These are phyloP conservation scores for Andrena flavipes DNA, from an alignment of 2,888 invertebrate genomes.

Conservation along the genomic window DNA sequence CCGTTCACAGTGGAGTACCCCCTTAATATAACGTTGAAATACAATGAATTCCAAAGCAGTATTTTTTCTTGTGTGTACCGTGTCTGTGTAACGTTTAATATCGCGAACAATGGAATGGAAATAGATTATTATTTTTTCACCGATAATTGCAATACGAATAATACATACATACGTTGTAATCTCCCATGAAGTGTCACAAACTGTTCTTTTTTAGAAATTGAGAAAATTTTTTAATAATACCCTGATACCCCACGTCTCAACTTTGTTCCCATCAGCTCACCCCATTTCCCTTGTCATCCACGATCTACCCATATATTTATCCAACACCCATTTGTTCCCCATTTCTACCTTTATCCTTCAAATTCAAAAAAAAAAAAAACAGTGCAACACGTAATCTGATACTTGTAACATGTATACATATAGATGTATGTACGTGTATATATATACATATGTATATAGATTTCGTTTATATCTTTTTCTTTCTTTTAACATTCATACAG, in stretches of 20 bases:
- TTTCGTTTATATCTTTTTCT: not conserved
- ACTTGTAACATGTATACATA: constrained; percentile 13
- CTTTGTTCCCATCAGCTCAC: not conserved
- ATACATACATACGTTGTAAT: not conserved
- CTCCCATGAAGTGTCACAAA: not conserved
- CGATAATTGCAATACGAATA: not conserved
- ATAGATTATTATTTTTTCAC: not conserved
- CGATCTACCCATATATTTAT: not conserved
- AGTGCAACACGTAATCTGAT: not conserved
- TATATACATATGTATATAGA: constrained; percentile 14
- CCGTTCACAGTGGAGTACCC: too few species aligned
- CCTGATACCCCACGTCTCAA: not conserved
- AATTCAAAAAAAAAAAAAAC: not conserved
- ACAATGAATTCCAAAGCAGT: too few species aligned
- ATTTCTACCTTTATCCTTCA: not conserved
- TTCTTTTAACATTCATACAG: constrained; percentile 18
- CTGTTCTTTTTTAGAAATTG: not conserved
- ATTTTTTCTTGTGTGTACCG: too few species aligned
- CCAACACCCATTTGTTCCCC: not conserved
- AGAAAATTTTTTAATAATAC: not conserved
- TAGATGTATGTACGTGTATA: constrained; percentile 4
- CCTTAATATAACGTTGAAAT: too few species aligned
- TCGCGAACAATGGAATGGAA: not conserved
- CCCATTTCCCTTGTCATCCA: not conserved
- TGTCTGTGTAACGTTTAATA: too few species aligned